Base-by-base conservation (phyloP, 2,113 vertebrate genomes). In the Eublepharis macularius region DNA sequence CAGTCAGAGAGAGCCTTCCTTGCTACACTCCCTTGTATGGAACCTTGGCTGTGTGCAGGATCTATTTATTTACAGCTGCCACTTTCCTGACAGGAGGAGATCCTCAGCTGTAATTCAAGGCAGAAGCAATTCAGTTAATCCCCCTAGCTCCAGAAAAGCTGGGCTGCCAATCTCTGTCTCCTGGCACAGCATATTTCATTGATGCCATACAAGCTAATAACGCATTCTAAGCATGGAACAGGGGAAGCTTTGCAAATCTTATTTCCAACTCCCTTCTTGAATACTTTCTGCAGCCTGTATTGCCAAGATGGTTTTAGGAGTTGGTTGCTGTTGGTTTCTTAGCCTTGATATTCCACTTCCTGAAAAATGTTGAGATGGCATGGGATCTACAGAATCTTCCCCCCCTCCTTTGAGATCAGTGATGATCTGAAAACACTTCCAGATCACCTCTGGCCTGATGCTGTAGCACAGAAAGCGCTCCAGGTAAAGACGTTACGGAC, bases 141-240 rank as follows among this genome's bases (percentile, higher is more conserved):
- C 87, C 88, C 66, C 1, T 69, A 63, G 87, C 34, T 7, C 43
- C 81, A 7, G 80, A 2, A 60, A 74, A 89, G 17, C 39, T 13
- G 1, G 10, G 32, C 47, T 81, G 82, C 83, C 51, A 14, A 10
- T 66, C 79, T 82, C 60, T 57, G 81, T 14, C 34, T 32, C 39
- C 41, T 74, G 80, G 79, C 76, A 65, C 87, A 45, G 39, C 73
- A 26, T 32, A 12, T 86, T 92, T 91, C 89, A 73, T 77, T 76
- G 29, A 9, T 17, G 74, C n/a, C 41, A n/a, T 60, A 60, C n/a
- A 39, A 39, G 41, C 47, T 14, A 26, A 74, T 41, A 39, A 45
- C 74, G 57, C 2, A 2, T 54, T 80, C 49, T 74, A 84, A 43
- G 47, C 72, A 79, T 34, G 79, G 74, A 70, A 73, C 54, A 81